Conservation (phyloP, 2,888 invertebrate genomes). For the Ennomos fuscantarius region DNA sequence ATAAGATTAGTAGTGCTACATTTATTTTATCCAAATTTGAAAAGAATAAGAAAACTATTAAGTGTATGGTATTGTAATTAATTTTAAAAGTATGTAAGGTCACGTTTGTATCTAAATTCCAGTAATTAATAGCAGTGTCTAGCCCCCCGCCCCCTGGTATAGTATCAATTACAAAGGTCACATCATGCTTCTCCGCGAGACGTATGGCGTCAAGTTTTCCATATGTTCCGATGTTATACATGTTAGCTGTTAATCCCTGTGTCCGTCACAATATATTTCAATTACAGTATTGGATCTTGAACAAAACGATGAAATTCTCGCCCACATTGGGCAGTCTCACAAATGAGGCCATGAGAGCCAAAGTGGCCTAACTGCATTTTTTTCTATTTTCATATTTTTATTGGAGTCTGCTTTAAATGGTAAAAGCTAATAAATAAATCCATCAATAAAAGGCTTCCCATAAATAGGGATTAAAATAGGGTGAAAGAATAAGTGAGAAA, state of each 20-base stretch:
- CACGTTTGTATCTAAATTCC: conserved; percentile 10
- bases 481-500: no score
- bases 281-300: conserved; percentile 5
- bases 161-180: conserved; percentile 47
- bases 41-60: not conserved
- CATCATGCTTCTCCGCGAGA: conserved; percentile 21
- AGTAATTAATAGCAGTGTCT: conserved; percentile 11
- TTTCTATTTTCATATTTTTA: no score
- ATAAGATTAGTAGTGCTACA: no score
- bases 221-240: conserved; percentile 59
- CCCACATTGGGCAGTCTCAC: no score
- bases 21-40: no score
- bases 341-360: no score
- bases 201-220: conserved; percentile 57
- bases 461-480: no score
- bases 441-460: no score
- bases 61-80: not conserved
- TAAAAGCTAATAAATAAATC: no score
- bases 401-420: no score
- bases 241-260: conserved; percentile 21
- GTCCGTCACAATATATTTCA: conserved; percentile 40
- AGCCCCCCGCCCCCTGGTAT: not conserved
- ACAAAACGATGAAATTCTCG: no score
- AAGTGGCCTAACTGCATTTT: no score
- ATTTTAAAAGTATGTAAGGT: not conserved